phyloP scores from a whole-genome alignment of 2,797 vertebrate genomes.

The Notamacropus eugenii region DNA sequence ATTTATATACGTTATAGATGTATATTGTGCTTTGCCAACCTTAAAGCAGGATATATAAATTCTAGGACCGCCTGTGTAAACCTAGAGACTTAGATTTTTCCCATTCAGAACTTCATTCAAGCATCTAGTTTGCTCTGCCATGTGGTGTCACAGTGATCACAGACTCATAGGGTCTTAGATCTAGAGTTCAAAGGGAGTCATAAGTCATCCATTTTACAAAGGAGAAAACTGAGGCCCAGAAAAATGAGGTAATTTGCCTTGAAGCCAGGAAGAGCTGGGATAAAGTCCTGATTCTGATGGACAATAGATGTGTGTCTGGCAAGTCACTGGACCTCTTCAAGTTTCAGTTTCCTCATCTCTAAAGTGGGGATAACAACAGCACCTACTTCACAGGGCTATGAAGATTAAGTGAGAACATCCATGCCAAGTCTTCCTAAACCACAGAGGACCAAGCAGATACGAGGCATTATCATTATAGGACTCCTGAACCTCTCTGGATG shows the following conservation, averaged over 20 bases:
- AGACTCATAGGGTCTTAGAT: not conserved
- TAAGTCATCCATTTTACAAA: not conserved
- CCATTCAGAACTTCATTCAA: not conserved
- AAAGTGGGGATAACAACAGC: not conserved
- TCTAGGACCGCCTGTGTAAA: not conserved
- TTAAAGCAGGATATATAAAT: not conserved
- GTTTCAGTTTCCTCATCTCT: not conserved
- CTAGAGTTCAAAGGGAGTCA: not conserved
- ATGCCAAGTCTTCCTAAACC: not conserved
- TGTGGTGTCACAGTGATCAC: not conserved
- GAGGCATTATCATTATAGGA: not conserved
- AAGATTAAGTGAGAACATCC: not conserved
- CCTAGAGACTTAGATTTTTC: not conserved
- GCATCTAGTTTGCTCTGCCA: not conserved
- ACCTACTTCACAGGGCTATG: not conserved
- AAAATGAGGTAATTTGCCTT: not conserved
- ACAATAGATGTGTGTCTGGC: not conserved
- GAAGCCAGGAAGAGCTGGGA: not conserved
- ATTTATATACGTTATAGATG: too few species aligned
- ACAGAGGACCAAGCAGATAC: not conserved
- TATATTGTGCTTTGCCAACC: not conserved
- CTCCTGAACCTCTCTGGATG: not conserved
- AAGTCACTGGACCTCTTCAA: not conserved
- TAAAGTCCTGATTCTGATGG: not conserved
- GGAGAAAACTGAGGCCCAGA: not conserved